Evolutionary conservation across 1,140 invertebrate genomes (phyloP), one percentile per base, ranked within the genome.

Genomic region (Oreohelix idahoensis): DNA sequence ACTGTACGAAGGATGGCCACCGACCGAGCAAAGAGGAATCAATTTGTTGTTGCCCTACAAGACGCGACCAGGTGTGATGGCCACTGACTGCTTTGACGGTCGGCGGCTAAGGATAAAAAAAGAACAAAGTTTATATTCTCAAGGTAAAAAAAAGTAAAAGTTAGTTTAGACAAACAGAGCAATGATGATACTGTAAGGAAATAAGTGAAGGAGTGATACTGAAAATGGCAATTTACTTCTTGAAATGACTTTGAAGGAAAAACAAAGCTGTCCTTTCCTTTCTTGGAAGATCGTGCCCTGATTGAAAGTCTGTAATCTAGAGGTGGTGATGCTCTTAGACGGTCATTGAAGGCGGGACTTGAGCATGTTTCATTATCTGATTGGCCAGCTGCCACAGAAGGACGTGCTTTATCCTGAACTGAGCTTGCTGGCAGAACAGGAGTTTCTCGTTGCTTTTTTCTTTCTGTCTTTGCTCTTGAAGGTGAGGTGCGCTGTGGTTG

Each of bases 251-350:
- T 77, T n/a, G 32, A 36, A 8, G 75, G 49, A 26, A 77, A 49
- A 36, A 58, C 4, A 76, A 42, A 45, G 42, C 29, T 58, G 20
- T 79, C 78, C 69, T 69, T 79, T 26, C 15, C 58, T 69, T 69
- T 79, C 38, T 42, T 79, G 53, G 78, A 69, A 26, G 32, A 1
- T 26, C 58, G 1, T 29, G 51, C 13, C n/a, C 49, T 79, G 20
- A 79, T 36, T 36, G 53, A 66, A 2, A 42, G 51, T 42, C 58
- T 66, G 36, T 42, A 51, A 32, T 79, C 78, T 23, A 79, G 29
- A 36, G 78, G 78, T 51, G 78, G 78, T n/a, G 78, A 79, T 69
- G 78, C 78, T n/a, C 78, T 63, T 42, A 79, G 58, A n/a, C 78
- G 51, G 42, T 79, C 78, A 58, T 79, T 79, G 4, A 69, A n/a